Percentiles rank a stretch among this genome's conserved stretches.
phyloP scores from a whole-genome alignment of 1,140 invertebrate genomes.

The Cydia splendana region DNA sequence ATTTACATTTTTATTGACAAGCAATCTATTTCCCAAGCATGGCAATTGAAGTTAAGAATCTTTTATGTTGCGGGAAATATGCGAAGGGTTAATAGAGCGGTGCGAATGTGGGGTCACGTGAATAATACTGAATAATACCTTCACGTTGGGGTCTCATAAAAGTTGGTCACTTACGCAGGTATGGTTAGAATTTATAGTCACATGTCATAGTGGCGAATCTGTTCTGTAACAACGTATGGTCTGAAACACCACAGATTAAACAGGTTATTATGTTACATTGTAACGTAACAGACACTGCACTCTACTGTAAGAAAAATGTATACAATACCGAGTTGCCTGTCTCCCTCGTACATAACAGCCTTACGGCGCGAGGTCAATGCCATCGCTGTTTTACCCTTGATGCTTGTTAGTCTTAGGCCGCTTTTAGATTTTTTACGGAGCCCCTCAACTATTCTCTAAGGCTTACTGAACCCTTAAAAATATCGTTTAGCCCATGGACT shows the following conservation, averaged over 20 bases:
- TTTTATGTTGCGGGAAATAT: constrained; percentile 46
- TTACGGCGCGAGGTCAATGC: too few species aligned
- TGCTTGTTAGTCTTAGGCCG: too few species aligned
- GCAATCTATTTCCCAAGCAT: constrained; percentile 73
- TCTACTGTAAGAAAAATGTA: background rate
- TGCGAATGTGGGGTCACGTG: constrained; percentile 3
- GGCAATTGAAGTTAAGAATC: constrained; percentile 57
- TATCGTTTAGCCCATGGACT: too few species aligned
- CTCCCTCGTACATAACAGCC: too few species aligned
- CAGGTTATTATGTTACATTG: background rate
- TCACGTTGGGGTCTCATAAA: background rate
- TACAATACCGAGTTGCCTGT: background rate
- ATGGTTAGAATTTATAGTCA: background rate
- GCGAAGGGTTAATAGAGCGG: constrained; percentile 40
- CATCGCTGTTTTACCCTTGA: too few species aligned
- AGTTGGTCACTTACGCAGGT: background rate
- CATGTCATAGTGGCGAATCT: background rate
- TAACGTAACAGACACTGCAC: background rate
- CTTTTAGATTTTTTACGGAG: too few species aligned
- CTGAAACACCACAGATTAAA: background rate
- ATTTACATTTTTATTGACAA: constrained; percentile 80
- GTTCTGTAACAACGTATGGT: too few species aligned
- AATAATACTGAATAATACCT: constrained; percentile 12
- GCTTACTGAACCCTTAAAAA: too few species aligned
- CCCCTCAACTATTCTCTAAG: too few species aligned